Evolutionary conservation across 2,888 invertebrate species (phyloP).

Genomic region (Pheosia gnoma): DNA sequence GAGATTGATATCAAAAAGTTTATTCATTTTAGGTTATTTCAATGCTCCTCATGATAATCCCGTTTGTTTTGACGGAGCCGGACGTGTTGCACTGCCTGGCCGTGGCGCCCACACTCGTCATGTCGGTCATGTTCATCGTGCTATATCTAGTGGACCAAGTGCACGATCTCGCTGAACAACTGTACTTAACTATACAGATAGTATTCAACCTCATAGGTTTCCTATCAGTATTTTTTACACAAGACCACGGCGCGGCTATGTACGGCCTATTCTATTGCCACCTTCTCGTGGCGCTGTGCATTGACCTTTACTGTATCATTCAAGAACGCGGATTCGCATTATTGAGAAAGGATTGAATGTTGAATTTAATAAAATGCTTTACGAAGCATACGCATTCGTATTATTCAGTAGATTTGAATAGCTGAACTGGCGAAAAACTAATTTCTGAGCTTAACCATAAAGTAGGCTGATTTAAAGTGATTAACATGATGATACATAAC

Average conservation of each 20-base stretch:
- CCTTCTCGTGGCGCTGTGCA: slow-evolving; percentile 60
- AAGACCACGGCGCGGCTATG: slow-evolving; percentile 45
- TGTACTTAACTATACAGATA: slow-evolving; percentile 63
- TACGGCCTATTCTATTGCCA: slow-evolving; percentile 69
- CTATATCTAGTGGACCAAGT: slow-evolving; percentile 78
- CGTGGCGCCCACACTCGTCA: slow-evolving; percentile 67
- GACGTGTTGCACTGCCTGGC: slow-evolving; percentile 67
- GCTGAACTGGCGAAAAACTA: too few species aligned
- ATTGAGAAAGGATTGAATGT: slow-evolving; percentile 36
- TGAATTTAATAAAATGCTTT: slow-evolving; percentile 49
- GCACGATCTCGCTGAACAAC: slow-evolving; percentile 71
- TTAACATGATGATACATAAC: too few species aligned
- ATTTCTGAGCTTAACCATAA: too few species aligned
- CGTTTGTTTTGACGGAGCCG: slow-evolving; percentile 61
- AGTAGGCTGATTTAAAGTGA: too few species aligned
- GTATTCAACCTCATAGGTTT: slow-evolving; percentile 50
- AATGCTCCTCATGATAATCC: slow-evolving; percentile 72
- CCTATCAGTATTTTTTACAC: slow-evolving; percentile 36
- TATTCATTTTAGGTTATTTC: slow-evolving; percentile 79
- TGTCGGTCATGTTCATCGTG: slow-evolving; percentile 71
- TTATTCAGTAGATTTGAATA: slow-evolving; percentile 50
- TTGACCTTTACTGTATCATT: slow-evolving; percentile 66
- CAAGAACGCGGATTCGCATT: slow-evolving; percentile 62
- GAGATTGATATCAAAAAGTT: slow-evolving; percentile 48
- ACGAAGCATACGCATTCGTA: slow-evolving; percentile 45